Conservation (phyloP, 2,888 invertebrate genomes). For the Chrysodeixis includens region DNA sequence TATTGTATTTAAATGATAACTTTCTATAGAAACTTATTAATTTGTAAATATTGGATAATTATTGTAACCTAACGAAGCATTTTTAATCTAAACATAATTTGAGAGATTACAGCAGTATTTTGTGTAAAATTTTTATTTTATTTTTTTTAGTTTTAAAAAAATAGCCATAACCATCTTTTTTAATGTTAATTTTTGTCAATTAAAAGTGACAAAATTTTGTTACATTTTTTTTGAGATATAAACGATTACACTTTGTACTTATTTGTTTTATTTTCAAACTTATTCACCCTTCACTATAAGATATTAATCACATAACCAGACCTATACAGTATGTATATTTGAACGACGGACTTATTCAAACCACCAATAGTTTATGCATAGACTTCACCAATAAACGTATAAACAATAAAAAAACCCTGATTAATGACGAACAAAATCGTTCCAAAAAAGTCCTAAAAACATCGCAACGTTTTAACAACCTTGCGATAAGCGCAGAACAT, state of each 20-base stretch:
- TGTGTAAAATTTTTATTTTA: conserved; percentile 67
- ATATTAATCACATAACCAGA: no score
- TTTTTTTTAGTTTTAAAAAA: conserved; percentile 68
- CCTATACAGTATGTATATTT: no score
- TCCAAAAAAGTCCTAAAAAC: no score
- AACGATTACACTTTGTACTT: conserved; percentile 82
- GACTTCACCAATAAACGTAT: no score
- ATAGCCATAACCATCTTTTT: conserved; percentile 81
- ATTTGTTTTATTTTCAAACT: conserved; percentile 66
- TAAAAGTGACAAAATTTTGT: conserved; percentile 86
- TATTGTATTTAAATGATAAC: conserved; percentile 48
- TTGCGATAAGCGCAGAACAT: no score
- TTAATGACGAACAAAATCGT: no score
- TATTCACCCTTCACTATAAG: neutral
- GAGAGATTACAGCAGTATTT: conserved; percentile 78
- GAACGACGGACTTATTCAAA: no score
- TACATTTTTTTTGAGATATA: conserved; percentile 84
- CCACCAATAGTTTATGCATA: no score
- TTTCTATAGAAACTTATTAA: conserved; percentile 55
- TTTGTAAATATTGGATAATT: conserved; percentile 62
- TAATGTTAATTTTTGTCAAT: conserved; percentile 81
- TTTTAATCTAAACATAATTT: conserved; percentile 61
- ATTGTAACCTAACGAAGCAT: conserved; percentile 52
- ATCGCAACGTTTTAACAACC: no score
- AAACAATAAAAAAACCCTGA: no score